Conservation (phyloP, 2,888 invertebrate species). For the Zaprionus bogoriensis region DNA sequence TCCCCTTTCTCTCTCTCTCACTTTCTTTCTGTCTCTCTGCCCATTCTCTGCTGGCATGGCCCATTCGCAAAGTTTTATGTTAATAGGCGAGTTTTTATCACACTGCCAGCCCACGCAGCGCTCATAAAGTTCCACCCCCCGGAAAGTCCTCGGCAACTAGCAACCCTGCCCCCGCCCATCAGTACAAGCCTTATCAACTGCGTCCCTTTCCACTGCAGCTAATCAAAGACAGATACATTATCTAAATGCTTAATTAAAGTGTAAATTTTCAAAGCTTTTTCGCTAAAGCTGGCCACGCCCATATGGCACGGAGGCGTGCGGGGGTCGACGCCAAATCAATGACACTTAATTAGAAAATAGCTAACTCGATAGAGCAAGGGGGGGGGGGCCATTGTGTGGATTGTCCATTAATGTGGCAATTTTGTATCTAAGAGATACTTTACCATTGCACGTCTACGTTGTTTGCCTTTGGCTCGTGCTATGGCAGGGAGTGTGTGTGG, state of each 20-base stretch:
- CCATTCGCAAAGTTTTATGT: conserved; percentile 67
- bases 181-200: neutral
- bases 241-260: conserved; percentile 74
- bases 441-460: conserved; percentile 36
- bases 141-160: conserved; percentile 7
- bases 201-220: conserved; percentile 31
- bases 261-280: conserved; percentile 56
- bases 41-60: too few species aligned
- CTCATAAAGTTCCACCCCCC: too few species aligned
- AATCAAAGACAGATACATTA: conserved; percentile 64
- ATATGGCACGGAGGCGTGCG: neutral
- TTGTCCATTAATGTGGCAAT: conserved; percentile 58
- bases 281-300: conserved; percentile 36
- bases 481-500: neutral
- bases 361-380: conserved; percentile 12
- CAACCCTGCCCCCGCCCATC: neutral
- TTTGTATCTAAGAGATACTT: conserved; percentile 65
- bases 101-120: conserved; percentile 27
- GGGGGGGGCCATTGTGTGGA: neutral
- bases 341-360: conserved; percentile 76
- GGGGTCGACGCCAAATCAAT: conserved; percentile 59
- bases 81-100: conserved; percentile 60
- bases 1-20: neutral
- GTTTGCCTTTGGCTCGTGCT: conserved; percentile 50
- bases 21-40: neutral